phyloP scores from a whole-genome alignment of 2,113 vertebrate species.

The Brachyhypopomus gauderio region DNA sequence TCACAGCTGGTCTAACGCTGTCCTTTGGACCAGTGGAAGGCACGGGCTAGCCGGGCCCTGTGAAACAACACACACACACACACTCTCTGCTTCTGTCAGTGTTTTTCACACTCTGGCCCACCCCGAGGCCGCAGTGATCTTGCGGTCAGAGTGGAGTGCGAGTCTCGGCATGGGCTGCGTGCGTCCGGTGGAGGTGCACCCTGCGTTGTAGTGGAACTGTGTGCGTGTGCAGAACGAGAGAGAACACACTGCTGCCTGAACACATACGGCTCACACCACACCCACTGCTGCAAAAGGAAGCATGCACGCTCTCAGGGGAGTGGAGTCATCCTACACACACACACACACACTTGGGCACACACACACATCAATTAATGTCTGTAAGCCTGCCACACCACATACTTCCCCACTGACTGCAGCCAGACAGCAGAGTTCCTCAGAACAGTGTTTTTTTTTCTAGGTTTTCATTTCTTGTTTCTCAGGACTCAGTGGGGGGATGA shows the following conservation, averaged over 20 bases:
- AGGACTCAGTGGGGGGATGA: background rate
- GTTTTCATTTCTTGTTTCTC: conserved; percentile 20
- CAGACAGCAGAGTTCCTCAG: conserved; percentile 27
- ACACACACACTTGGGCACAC: conserved; percentile 30
- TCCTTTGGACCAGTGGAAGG: too few species aligned
- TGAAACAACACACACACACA: too few species aligned
- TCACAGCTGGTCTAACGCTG: too few species aligned
- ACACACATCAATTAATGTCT: conserved; percentile 43
- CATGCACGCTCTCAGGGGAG: conserved; percentile 40
- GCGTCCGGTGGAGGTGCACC: background rate
- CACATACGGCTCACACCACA: conserved; percentile 28
- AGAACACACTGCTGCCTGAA: conserved; percentile 10
- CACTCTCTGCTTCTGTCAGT: too few species aligned
- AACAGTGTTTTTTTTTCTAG: conserved; percentile 12
- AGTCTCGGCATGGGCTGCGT: background rate
- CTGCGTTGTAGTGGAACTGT: background rate
- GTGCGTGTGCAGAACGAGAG: conserved; percentile 1
- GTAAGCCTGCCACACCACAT: conserved; percentile 41
- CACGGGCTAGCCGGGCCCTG: too few species aligned
- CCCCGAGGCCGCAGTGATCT: too few species aligned
- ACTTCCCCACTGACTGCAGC: conserved; percentile 29
- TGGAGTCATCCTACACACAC: conserved; percentile 26
- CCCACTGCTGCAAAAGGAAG: conserved; percentile 36
- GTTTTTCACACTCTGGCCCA: too few species aligned
- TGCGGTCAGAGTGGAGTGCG: too few species aligned